Conservation (phyloP, 1,140 invertebrate species). For the Cylas formicarius region DNA sequence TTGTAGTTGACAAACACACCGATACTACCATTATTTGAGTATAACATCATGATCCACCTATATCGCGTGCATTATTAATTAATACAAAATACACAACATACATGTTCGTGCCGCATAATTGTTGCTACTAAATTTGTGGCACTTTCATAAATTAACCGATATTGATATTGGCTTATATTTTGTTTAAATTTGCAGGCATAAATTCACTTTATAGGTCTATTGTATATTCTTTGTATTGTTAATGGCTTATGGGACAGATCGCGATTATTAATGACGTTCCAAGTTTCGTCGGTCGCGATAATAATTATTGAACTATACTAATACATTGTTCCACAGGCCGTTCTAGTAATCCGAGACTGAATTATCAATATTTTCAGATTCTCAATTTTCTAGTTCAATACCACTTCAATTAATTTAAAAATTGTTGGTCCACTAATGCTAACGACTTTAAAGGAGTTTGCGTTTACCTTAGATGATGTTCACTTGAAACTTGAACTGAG, state of each 20-base stretch:
- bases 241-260: slow-evolving; percentile 22
- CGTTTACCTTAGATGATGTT: no score
- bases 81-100: slow-evolving; percentile 38
- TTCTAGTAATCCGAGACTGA: no score
- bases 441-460: no score
- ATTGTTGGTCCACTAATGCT: no score
- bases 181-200: slow-evolving; percentile 36
- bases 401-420: no score
- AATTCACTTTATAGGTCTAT: slow-evolving; percentile 28
- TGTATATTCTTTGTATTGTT: slow-evolving; percentile 18
- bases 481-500: no score
- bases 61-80: slow-evolving; percentile 38
- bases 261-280: slow-evolving; percentile 20
- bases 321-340: no score
- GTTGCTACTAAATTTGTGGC: slow-evolving; percentile 36
- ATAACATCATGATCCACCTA: slow-evolving; percentile 36
- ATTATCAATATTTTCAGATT: no score
- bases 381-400: no score
- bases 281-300: slow-evolving; percentile 18
- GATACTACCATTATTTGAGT: slow-evolving; percentile 34
- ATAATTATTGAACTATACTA: no score
- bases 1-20: slow-evolving; percentile 35
- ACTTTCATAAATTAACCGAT: slow-evolving; percentile 40
- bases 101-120: slow-evolving; percentile 36
- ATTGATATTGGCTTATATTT: slow-evolving; percentile 39